phyloP scores from a whole-genome alignment of 2,113 vertebrate genomes.

The Nycticebus coucang region DNA sequence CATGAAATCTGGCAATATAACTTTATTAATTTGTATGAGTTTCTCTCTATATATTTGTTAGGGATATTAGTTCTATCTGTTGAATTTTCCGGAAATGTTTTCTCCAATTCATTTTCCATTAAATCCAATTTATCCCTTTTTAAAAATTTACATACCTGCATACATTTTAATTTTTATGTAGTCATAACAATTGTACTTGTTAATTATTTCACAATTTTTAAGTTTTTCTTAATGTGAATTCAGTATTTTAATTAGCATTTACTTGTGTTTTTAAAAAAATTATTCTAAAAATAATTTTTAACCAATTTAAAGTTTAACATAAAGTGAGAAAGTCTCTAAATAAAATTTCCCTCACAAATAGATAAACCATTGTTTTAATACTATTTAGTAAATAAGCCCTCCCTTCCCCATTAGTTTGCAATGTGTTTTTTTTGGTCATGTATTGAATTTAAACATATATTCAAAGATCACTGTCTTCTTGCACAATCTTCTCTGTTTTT shows the following conservation, averaged over 20 bases:
- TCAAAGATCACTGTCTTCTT: neutral
- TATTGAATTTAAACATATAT: neutral
- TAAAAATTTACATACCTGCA: neutral
- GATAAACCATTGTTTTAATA: neutral
- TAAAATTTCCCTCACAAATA: neutral
- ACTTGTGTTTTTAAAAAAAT: neutral
- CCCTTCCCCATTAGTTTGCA: neutral
- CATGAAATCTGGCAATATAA: neutral
- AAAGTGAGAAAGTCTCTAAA: neutral
- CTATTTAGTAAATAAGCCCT: neutral
- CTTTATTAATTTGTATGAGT: neutral
- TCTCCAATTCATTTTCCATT: neutral
- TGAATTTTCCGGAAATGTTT: neutral
- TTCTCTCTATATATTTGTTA: neutral
- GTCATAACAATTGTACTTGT: neutral
- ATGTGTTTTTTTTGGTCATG: neutral
- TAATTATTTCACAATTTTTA: neutral
- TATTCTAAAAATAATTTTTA: neutral
- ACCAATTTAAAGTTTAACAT: neutral
- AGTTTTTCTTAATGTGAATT: neutral
- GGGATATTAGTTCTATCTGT: neutral
- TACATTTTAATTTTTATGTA: neutral
- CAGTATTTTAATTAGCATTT: neutral
- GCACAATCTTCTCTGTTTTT: neutral
- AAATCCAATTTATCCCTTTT: neutral